Evolutionary conservation across 2,888 invertebrate genomes (phyloP), one percentile per base, ranked within the genome.

Genomic region (Drepana falcataria): DNA sequence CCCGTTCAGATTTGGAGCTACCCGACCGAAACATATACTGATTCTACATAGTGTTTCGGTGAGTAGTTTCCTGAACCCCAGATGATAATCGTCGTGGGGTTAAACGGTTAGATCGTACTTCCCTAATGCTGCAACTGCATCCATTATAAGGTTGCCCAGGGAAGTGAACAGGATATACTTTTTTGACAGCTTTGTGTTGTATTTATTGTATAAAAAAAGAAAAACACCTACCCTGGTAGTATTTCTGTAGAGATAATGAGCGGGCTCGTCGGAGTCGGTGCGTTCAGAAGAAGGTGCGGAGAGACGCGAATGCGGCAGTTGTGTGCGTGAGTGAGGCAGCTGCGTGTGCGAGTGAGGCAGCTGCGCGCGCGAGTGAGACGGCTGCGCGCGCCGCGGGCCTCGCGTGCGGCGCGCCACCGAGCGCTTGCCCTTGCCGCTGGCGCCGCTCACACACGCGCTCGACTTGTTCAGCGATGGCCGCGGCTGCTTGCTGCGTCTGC

Each of bases 221-320:
- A 35, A 9, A 34, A 41, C 21, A 60, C 77, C 73, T 47, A 85
- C 88, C 71, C 83, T 71, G 56, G 75, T 81, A 0, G 77, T 68
- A 41, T 68, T 75, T 55, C 85, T 65, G 59, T 79, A 86, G 2
- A 80, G 58, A 40, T 71, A 73, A 40, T 81, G 81, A 48, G 81
- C 69, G 1, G 87, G 83, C 47, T 87, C 87, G 53, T 90, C 89
- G 2, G 88, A 87, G 73, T 91, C 90, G 0, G 86, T 86, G 55
- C 92, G 66, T 61, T 87, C 89, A 68, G 84, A 84, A 7, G 87
- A 85, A 35, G 81, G 90, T 69, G 91, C 84, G 58, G 87, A 84
- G 48, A 73, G 60, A 53, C 80, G 71, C 63, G 77, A 66, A 71
- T 59, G 70, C 9, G 37, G 64, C 55, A 58, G 34, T 54, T 48